Evolutionary conservation across 2,888 invertebrate genomes (phyloP).

Genomic region (Cetonia aurata): DNA sequence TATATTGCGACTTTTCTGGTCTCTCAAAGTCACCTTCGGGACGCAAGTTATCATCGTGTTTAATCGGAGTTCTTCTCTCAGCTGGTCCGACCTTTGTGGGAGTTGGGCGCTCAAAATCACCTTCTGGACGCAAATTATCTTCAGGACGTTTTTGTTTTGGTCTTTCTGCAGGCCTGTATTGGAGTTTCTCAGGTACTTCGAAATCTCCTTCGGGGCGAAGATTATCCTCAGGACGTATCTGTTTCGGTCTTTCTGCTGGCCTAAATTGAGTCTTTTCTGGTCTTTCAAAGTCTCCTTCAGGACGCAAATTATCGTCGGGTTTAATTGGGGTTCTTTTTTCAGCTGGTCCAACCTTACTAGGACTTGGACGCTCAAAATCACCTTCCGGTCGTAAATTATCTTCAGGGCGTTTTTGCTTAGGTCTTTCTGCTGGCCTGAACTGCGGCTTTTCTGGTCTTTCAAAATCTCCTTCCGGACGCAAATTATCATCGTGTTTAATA

Average conservation of each 20-base stretch:
- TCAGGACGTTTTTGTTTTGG: conserved; percentile 66
- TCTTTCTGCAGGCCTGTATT: conserved; percentile 66
- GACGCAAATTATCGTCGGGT: conserved; percentile 45
- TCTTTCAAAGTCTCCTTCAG: conserved; percentile 67
- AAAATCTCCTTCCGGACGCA: conserved; percentile 64
- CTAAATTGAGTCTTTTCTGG: conserved; percentile 54
- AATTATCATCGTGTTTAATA: conserved; percentile 64
- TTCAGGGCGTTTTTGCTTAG: conserved; percentile 58
- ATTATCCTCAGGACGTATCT: conserved; percentile 63
- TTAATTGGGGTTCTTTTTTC: too few species aligned
- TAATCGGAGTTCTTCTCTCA: conserved; percentile 66
- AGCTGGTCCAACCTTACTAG: too few species aligned
- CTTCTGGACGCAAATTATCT: conserved; percentile 71
- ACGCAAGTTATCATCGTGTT: conserved; percentile 69
- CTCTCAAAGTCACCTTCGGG: conserved; percentile 67
- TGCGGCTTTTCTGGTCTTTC: conserved; percentile 65
- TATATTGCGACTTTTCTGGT: conserved; percentile 62
- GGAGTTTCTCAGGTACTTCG: conserved; percentile 66
- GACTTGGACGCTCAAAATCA: too few species aligned
- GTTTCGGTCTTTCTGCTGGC: conserved; percentile 60
- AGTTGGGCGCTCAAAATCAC: conserved; percentile 71
- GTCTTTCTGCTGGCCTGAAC: conserved; percentile 67
- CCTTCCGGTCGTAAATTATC: too few species aligned
- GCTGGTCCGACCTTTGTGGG: conserved; percentile 61
- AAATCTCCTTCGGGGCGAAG: conserved; percentile 71